A percentile compares a stretch with the other conserved stretches of the same genome.
Conservation (phyloP, 2,888 invertebrate genomes). For the Cryptocheilus praepositus region DNA sequence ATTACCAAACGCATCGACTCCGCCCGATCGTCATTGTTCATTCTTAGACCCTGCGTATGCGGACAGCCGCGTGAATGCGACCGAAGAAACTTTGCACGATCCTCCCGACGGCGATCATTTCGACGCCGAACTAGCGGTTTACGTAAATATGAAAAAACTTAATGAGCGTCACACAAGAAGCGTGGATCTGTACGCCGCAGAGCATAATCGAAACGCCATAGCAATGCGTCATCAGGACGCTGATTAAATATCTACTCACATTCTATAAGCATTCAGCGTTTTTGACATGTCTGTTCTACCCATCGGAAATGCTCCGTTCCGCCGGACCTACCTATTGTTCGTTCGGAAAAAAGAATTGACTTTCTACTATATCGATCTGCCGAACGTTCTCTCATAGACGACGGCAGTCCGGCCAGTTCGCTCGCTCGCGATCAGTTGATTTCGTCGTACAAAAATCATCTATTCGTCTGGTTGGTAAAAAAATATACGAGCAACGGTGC, state of each 20-base stretch:
- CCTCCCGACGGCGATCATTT: too few species aligned
- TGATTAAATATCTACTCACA: conserved; percentile 80
- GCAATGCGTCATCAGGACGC: too few species aligned
- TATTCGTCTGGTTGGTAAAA: conserved; percentile 50
- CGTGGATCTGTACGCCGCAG: too few species aligned
- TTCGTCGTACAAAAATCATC: conserved; percentile 47
- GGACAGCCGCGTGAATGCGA: too few species aligned
- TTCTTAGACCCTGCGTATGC: too few species aligned
- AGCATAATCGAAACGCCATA: too few species aligned
- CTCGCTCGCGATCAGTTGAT: conserved; percentile 35
- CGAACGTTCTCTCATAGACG: conserved; percentile 22
- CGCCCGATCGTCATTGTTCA: not conserved
- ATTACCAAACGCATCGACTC: not conserved
- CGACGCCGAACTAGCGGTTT: too few species aligned
- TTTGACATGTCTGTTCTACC: conserved; percentile 83
- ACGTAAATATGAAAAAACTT: too few species aligned
- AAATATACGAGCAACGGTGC: conserved; percentile 40
- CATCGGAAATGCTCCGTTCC: conserved; percentile 66
- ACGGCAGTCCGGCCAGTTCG: conserved; percentile 34
- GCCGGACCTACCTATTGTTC: conserved; percentile 51
- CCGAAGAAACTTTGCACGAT: too few species aligned
- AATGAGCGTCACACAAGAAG: too few species aligned
- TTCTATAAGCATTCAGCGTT: conserved; percentile 92
- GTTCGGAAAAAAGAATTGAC: conserved; percentile 39
- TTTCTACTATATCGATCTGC: conserved; percentile 49